Evolutionary conservation across 1,140 invertebrate genomes (phyloP).

Genomic region (Cardiocondyla obscurior): DNA sequence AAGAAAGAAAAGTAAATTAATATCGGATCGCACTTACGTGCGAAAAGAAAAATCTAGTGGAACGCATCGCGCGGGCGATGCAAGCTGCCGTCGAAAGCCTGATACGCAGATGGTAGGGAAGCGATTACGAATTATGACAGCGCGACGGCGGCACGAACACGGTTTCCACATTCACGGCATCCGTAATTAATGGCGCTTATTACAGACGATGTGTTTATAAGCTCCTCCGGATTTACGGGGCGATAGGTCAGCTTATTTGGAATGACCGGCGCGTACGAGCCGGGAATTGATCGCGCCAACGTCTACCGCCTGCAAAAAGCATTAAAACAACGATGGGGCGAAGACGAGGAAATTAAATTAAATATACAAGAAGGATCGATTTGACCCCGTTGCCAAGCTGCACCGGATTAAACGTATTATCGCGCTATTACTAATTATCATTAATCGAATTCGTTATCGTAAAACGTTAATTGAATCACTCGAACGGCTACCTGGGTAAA

Average conservation of each 20-base stretch:
- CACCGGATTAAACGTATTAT: neutral
- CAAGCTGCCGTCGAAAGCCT: conserved; percentile 2
- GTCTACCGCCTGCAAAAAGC: neutral
- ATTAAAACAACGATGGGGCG: neutral
- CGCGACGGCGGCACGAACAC: neutral
- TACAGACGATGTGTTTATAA: conserved; percentile 40
- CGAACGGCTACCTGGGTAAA: neutral
- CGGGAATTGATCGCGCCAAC: conserved; percentile 4
- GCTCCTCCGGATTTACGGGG: conserved; percentile 22
- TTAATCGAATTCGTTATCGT: neutral
- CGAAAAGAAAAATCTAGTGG: neutral
- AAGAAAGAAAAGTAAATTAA: conserved; percentile 41
- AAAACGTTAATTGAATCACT: neutral
- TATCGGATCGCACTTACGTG: neutral
- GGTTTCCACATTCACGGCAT: conserved; percentile 9
- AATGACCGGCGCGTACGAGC: neutral
- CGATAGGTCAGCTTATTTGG: conserved; percentile 40
- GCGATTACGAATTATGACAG: conserved; percentile 33
- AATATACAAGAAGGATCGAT: conserved; percentile 4
- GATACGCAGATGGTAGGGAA: neutral
- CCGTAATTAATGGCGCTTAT: conserved; percentile 35
- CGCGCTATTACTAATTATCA: neutral
- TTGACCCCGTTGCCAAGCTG: conserved; percentile 1
- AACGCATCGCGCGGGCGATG: neutral
- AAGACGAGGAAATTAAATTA: conserved; percentile 9